phyloP scores from a whole-genome alignment of 2,797 vertebrate genomes.

The Aythya fuligula region DNA sequence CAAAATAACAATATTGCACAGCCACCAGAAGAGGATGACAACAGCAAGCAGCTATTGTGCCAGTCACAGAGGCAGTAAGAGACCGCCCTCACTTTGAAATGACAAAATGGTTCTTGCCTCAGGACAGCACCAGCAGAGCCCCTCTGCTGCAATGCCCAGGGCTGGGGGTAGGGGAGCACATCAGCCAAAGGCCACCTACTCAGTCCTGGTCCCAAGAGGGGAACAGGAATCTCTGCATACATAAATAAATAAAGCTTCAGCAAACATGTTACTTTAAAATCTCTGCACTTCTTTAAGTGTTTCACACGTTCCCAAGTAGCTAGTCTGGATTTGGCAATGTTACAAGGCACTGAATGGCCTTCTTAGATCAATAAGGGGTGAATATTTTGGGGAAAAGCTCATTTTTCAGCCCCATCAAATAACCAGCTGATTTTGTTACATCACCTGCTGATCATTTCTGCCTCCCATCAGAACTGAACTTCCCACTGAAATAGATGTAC shows the following conservation, averaged over 20 bases:
- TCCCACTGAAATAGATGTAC: background rate
- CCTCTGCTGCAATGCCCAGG: background rate
- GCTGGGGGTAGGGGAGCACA: background rate
- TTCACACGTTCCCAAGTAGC: background rate
- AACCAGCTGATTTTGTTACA: conserved; percentile 33
- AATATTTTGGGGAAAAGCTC: background rate
- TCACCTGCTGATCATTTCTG: conserved; percentile 9
- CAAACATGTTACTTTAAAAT: background rate
- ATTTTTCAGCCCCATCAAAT: conserved; percentile 8
- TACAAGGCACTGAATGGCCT: background rate
- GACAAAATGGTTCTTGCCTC: background rate
- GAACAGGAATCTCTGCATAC: background rate
- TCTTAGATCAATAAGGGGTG: too few species aligned
- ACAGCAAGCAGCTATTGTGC: background rate
- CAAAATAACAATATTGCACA: background rate
- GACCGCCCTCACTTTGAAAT: too few species aligned
- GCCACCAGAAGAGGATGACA: background rate
- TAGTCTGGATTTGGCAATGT: background rate
- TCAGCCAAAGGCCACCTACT: background rate
- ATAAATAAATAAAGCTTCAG: background rate
- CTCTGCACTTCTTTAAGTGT: background rate
- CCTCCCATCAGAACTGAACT: conserved; percentile 16
- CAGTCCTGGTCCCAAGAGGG: background rate
- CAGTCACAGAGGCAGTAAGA: background rate
- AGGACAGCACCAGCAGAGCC: background rate